Conservation (phyloP, 2,113 vertebrate genomes). For the Ictalurus furcatus region DNA sequence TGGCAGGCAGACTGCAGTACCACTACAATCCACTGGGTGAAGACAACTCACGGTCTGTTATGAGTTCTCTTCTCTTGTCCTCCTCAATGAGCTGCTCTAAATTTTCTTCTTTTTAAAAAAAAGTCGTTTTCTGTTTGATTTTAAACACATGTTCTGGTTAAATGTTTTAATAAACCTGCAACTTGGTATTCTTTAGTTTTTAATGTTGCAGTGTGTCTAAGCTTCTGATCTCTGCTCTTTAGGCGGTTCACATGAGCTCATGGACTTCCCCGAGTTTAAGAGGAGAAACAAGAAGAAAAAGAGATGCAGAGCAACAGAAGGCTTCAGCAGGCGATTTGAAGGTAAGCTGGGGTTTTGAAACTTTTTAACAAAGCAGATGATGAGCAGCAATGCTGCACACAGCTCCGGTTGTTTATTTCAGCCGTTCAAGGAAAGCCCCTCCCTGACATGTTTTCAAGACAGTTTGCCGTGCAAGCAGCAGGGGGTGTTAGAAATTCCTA, state of each 20-base stretch:
- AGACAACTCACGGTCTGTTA: not conserved
- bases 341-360: constrained; percentile 67
- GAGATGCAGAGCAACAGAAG: constrained; percentile 91
- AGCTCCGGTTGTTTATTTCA: not conserved
- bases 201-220: not conserved
- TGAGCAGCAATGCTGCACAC: not conserved
- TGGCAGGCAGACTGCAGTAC: not conserved
- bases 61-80: not conserved
- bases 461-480: not conserved
- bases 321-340: constrained; percentile 92
- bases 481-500: not conserved
- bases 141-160: not conserved
- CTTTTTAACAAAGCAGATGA: not conserved
- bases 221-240: not conserved
- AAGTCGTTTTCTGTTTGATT: not conserved
- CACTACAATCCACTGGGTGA: not conserved
- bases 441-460: not conserved
- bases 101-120: not conserved
- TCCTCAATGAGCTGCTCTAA: not conserved
- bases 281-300: constrained; percentile 98
- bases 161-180: not conserved
- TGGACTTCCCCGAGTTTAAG: constrained; percentile 92
- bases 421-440: not conserved
- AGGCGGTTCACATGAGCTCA: constrained; percentile 88
- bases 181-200: not conserved